Evolutionary conservation across 1,140 invertebrate genomes (phyloP).

Genomic region (Tetragnatha versicolor): DNA sequence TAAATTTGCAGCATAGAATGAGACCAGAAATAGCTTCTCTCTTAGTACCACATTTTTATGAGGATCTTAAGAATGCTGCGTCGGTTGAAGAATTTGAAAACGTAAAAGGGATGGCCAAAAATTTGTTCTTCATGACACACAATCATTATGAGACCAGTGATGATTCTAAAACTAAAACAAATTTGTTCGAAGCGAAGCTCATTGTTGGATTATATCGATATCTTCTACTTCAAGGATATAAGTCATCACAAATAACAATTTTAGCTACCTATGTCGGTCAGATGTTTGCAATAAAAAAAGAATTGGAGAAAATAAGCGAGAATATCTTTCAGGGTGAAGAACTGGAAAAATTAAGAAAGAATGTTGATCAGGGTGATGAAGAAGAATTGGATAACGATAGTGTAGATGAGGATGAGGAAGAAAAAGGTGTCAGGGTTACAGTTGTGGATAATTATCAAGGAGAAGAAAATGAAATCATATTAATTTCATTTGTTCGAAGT

Average conservation of each 20-base stretch:
- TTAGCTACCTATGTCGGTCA: conserved; percentile 74
- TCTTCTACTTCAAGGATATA: conserved; percentile 71
- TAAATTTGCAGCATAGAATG: conserved; percentile 56
- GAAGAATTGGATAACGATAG: too few species aligned
- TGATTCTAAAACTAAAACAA: conserved; percentile 59
- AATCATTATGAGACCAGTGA: neutral
- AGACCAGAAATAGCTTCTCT: conserved; percentile 47
- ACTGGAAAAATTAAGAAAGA: too few species aligned
- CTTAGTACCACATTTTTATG: conserved; percentile 54
- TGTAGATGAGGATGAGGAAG: neutral
- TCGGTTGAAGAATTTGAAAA: conserved; percentile 38
- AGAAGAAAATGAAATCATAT: conserved; percentile 83
- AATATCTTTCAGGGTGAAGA: too few species aligned
- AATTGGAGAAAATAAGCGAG: too few species aligned
- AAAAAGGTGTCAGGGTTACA: conserved; percentile 65
- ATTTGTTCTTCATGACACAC: conserved; percentile 46
- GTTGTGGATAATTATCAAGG: conserved; percentile 86
- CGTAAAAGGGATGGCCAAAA: conserved; percentile 36
- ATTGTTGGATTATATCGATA: conserved; percentile 70
- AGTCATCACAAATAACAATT: conserved; percentile 71
- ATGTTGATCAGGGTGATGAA: too few species aligned
- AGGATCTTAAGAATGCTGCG: conserved; percentile 18
- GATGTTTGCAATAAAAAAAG: conserved; percentile 58
- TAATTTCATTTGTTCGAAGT: conserved; percentile 82
- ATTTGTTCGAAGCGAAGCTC: conserved; percentile 70